Evolutionary conservation across 2,888 invertebrate species (phyloP).

Genomic region (Drosophila fulvimacula): DNA sequence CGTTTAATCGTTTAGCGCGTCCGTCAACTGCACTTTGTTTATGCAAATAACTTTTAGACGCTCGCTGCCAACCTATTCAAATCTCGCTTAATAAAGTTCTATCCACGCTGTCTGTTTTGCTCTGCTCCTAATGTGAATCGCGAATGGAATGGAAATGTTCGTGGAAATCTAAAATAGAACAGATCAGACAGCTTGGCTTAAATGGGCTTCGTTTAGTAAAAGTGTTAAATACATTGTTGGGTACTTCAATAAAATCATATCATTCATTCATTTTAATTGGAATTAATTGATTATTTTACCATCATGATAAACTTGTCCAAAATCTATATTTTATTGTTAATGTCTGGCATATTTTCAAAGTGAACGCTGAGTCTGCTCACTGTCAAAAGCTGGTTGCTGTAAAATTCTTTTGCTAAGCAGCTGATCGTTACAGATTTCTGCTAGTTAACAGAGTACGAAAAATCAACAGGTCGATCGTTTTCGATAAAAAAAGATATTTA

Average conservation of each 20-base stretch:
- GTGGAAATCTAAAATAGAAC: slow-evolving; percentile 12
- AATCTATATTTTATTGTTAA: not conserved
- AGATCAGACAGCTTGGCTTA: slow-evolving; percentile 10
- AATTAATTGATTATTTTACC: not conserved
- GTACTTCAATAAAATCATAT: not conserved
- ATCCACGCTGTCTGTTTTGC: slow-evolving; percentile 10
- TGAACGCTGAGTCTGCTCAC: slow-evolving; percentile 13
- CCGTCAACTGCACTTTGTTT: slow-evolving; percentile 59
- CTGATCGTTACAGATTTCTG: slow-evolving; percentile 27
- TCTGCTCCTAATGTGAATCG: not conserved
- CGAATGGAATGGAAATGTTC: slow-evolving; percentile 20
- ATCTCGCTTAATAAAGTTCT: slow-evolving; percentile 53
- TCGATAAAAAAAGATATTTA: not conserved
- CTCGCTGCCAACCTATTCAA: slow-evolving; percentile 42
- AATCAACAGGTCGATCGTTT: slow-evolving; percentile 10
- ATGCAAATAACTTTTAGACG: slow-evolving; percentile 50
- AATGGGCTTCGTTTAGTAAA: not conserved
- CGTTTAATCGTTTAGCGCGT: slow-evolving; percentile 45
- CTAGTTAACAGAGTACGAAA: not conserved
- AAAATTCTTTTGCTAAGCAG: slow-evolving; percentile 8
- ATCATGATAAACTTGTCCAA: not conserved
- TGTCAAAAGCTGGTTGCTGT: slow-evolving; percentile 16
- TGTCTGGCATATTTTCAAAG: slow-evolving; percentile 8
- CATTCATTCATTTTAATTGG: not conserved
- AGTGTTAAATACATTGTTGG: not conserved